Percentiles rank a stretch among this genome's conserved stretches.
Evolutionary conservation across 2,797 vertebrate genomes (phyloP).

Genomic region (Periophthalmus magnuspinnatus): DNA sequence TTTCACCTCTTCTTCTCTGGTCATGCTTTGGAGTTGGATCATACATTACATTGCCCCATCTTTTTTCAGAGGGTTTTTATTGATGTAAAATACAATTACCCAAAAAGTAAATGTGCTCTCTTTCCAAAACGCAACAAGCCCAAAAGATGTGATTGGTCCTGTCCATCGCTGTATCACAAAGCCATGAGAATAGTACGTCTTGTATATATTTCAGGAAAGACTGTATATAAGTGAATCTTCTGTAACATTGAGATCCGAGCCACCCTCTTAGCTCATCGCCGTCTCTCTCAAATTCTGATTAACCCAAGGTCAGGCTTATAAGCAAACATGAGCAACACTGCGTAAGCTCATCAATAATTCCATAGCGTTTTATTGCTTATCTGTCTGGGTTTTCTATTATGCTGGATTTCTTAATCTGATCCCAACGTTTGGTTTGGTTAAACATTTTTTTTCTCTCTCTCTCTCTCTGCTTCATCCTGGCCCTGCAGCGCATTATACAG

Average conservation of each 20-base stretch:
- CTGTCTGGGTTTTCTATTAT: conserved; percentile 58
- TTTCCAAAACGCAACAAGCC: conserved; percentile 28
- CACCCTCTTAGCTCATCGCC: conserved; percentile 16
- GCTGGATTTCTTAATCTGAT: conserved; percentile 59
- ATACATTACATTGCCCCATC: not conserved
- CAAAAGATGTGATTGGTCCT: conserved; percentile 24
- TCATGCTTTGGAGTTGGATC: not conserved
- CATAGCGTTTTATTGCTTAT: conserved; percentile 42
- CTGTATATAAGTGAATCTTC: conserved; percentile 35
- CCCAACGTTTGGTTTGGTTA: conserved; percentile 51
- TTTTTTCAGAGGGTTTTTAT: conserved; percentile 11
- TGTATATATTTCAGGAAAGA: conserved; percentile 41
- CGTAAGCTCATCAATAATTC: conserved; percentile 61
- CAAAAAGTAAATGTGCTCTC: conserved; percentile 8
- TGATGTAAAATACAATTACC: conserved; percentile 23
- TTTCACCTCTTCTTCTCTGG: not conserved
- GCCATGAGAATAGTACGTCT: conserved; percentile 18
- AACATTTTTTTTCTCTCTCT: conserved; percentile 24
- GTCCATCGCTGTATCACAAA: conserved; percentile 20
- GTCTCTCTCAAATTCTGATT: conserved; percentile 57
- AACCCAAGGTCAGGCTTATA: conserved; percentile 63
- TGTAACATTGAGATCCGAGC: conserved; percentile 22
- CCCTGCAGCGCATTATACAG: conserved; percentile 44
- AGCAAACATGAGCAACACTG: conserved; percentile 50
- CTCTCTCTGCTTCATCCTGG: conserved; percentile 26